Evolutionary conservation across 1,140 invertebrate species (phyloP).

Genomic region (Argopecten irradians): DNA sequence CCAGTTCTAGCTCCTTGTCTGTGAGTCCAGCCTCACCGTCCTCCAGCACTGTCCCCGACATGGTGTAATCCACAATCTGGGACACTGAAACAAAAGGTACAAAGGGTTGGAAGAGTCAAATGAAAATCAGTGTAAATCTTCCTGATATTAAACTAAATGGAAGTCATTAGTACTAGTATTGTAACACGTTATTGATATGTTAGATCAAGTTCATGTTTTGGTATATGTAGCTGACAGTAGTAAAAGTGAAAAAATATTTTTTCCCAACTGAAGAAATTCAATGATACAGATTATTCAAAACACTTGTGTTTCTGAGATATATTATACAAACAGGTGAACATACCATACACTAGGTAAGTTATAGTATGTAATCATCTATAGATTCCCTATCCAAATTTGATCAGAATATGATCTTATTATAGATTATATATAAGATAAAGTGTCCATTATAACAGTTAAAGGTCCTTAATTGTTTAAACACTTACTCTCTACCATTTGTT

Average conservation of each 20-base stretch:
- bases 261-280: too few species aligned
- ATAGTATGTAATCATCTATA: too few species aligned
- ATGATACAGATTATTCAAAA: too few species aligned
- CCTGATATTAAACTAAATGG: not conserved
- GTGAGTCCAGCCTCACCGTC: conserved; percentile 60
- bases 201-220: too few species aligned
- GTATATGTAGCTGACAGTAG: too few species aligned
- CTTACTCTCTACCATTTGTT: conserved; percentile 66
- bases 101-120: not conserved
- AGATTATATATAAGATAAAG: too few species aligned
- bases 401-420: too few species aligned
- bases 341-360: too few species aligned
- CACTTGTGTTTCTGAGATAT: too few species aligned
- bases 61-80: conserved; percentile 48
- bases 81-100: conserved; percentile 52
- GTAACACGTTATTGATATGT: not conserved
- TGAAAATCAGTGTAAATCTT: not conserved
- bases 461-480: not conserved
- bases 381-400: too few species aligned
- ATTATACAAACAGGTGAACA: too few species aligned
- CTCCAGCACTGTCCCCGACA: conserved; percentile 48
- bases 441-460: not conserved
- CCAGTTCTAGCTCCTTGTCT: conserved; percentile 63
- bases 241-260: too few species aligned
- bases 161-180: not conserved